These are phyloP conservation scores for Ichneumoninae sp. DNA, from an alignment of 2,888 invertebrate genomes.

Conservation along the genomic window DNA sequence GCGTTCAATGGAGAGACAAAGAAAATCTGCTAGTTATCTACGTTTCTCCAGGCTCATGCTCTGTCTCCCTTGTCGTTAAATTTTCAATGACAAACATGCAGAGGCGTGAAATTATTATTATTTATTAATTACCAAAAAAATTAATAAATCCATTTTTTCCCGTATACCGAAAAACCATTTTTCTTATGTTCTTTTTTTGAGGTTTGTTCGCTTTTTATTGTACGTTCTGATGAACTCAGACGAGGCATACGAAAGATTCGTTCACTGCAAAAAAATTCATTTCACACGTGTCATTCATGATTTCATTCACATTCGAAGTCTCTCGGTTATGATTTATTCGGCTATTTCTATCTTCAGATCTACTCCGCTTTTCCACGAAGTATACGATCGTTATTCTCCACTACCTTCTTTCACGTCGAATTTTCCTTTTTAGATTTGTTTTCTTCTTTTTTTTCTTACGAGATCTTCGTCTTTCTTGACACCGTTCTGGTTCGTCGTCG, in stretches of 20 bases:
- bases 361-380: slow-evolving; percentile 56
- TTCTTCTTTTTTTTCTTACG: slow-evolving; percentile 51
- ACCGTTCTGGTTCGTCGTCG: slow-evolving; percentile 61
- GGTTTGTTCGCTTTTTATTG: neutral
- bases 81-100: neutral
- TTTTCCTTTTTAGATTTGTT: slow-evolving; percentile 1
- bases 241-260: neutral
- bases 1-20: slow-evolving; percentile 81
- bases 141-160: neutral
- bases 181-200: neutral
- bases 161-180: neutral
- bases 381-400: slow-evolving; percentile 60
- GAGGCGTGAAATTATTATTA: neutral
- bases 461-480: slow-evolving; percentile 69
- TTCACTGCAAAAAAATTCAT: slow-evolving; percentile 22
- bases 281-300: slow-evolving; percentile 56
- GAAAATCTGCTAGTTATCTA: slow-evolving; percentile 64
- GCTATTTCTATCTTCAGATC: slow-evolving; percentile 62
- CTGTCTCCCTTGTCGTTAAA: slow-evolving; percentile 1
- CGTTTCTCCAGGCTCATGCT: slow-evolving; percentile 21
- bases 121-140: neutral
- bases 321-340: slow-evolving; percentile 42
- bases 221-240: neutral
- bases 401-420: slow-evolving; percentile 70
- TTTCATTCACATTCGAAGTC: slow-evolving; percentile 47